Base-by-base conservation (phyloP, 2,888 invertebrate genomes). In the Mythimna vitellina region DNA sequence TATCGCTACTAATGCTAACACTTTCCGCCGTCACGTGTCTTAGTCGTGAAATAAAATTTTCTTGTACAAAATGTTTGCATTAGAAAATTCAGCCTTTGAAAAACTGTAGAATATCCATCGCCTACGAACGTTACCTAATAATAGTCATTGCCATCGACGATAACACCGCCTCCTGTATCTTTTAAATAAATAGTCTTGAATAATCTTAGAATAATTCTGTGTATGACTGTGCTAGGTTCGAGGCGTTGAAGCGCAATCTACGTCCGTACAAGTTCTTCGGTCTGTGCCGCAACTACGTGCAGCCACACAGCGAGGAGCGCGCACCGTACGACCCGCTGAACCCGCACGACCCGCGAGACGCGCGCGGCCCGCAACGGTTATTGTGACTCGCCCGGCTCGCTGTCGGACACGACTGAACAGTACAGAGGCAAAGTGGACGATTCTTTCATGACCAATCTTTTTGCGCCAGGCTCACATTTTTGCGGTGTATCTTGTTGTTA, bases 251-350 rank as follows among this genome's bases (percentile, higher is more conserved):
- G 74, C 89, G 90, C 78, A 85, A 76, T 69, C 90, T 95, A 69
- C 92, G 93, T 1, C 96, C 96, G 85, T 86, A 86, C 81, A 89
- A 83, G 76, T 96, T 96, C 93, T 96, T 87, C 92, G 96, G 93
- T 0, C 90, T 96, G 81, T 92, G 94, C 81, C 94, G 96, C 84
- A 94, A 95, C 91, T 89, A 90, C 88, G 92, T 95, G 86, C 86
- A 86, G 87, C 93, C 93, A 84, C 90, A 1, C 17, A 14, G n/a
- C 53, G 53, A 22, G 25, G 17, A 7, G 56, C n/a, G 8, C 14
- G n/a, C 14, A 1, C 38, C 1, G 22, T 9, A 42, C 42, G 42
- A 10, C 42, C 12, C 3, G 3, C 17, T 46, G 17, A 20, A 20
- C 17, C 46, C 46, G 46, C 5, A 2, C 46, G 17, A 7, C 14